These are phyloP conservation scores for Pterocles gutturalis DNA, from an alignment of 2,113 vertebrate genomes.

Conservation along the genomic window DNA sequence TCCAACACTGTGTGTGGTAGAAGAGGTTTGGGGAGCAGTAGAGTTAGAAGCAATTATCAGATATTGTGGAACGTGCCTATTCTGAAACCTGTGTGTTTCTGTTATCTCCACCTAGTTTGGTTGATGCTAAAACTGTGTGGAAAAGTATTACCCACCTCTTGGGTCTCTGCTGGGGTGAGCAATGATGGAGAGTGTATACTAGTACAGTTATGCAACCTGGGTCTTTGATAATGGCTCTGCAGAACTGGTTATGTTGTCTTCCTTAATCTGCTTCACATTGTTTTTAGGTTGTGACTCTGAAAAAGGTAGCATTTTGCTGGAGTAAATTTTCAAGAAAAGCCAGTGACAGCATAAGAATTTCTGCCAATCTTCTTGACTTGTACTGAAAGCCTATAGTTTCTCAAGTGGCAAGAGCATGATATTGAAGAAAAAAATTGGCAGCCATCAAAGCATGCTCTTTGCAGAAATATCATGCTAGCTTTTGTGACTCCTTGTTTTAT, in stretches of 20 bases:
- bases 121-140: neutral
- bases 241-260: neutral
- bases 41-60: neutral
- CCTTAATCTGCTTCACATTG: constrained; percentile 17
- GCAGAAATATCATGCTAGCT: neutral
- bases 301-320: constrained; percentile 23
- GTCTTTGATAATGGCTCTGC: neutral
- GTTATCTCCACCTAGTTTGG: neutral
- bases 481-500: neutral
- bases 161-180: neutral
- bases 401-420: neutral
- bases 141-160: neutral
- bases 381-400: constrained; percentile 30
- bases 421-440: neutral
- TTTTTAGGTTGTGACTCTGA: constrained; percentile 36
- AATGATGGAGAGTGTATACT: neutral
- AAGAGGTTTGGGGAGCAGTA: neutral
- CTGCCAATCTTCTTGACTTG: constrained; percentile 54
- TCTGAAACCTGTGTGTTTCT: neutral
- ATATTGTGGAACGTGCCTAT: neutral
- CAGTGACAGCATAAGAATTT: constrained; percentile 41
- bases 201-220: neutral
- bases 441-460: neutral
- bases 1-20: rapidly evolving
- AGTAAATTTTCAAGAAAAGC: constrained; percentile 34